Base-by-base conservation (phyloP, 2,797 vertebrate species). In the Crocodylus rhombifer region DNA sequence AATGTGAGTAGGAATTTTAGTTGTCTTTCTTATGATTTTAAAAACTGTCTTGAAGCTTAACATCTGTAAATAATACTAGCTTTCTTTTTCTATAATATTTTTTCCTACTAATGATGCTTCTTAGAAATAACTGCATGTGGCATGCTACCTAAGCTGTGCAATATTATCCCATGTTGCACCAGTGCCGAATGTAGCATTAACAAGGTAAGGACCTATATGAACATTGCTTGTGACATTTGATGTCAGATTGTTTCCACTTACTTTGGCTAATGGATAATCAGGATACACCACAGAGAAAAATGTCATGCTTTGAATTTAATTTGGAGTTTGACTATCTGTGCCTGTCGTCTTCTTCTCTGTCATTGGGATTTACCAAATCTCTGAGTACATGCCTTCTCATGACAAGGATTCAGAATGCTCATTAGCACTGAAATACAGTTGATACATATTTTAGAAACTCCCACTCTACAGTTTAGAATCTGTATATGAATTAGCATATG, bases 401-500 rank as follows among this genome's bases (percentile, higher is more conserved):
- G 88, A 93, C 77, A 96, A 95, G 85, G 95, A 83, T 91, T 87
- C 62, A 78, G 81, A 85, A 95, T 95, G 71, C 90, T 97, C 93
- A 94, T 94, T 97, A 95, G 82, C 92, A 83, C 77, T 89, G 61
- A 95, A 94, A 80, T 95, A 64, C 9, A 84, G 75, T 86, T 96
- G 88, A 96, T 95, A 92, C 8, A 25, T 96, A 77, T 94, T 96
- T 97, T 95, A 93, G 83, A 94, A 96, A 91, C 76, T 94, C 67
- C 80, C 78, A 56, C 73, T 93, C 75, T 92, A 63, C 26, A n/a
- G 36, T 95, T 96, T 91, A 95, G 80, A 71, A 82, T 95, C 91
- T 95, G 28, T 93, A 42, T 97, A 77, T 95, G 88, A 96, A 97
- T 97, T 97, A 97, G 76, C 67, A 88, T 93, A 89, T 90, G 82